phyloP scores from a whole-genome alignment of 2,888 invertebrate species.

The Conomelus anceps region DNA sequence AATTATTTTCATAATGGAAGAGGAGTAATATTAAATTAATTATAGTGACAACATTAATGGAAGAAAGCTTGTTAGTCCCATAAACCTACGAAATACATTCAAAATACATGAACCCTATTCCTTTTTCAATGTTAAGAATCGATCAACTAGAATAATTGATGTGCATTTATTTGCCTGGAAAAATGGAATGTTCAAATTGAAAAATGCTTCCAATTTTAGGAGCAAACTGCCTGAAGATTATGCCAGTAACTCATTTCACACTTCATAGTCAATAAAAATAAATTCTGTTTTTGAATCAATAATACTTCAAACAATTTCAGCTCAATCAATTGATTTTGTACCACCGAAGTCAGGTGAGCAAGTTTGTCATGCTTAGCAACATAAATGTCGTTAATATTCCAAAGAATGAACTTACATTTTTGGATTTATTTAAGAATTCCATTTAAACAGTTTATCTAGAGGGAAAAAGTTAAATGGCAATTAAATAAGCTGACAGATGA shows the following conservation, averaged over 20 bases:
- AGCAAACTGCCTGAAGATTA: background rate
- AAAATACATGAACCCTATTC: background rate
- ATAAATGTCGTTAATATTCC: background rate
- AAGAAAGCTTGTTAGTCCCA: background rate
- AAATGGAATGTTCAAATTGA: background rate
- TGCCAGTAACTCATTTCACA: background rate
- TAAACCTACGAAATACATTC: background rate
- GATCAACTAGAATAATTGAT: background rate
- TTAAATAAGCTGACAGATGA: background rate
- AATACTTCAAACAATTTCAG: background rate
- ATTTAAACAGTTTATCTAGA: too few relatives aligned
- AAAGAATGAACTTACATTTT: background rate
- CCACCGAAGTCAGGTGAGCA: background rate
- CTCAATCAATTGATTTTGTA: background rate
- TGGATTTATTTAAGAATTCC: background rate
- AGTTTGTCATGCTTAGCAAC: background rate
- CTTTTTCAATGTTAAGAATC: background rate
- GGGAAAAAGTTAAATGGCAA: background rate
- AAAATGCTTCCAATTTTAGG: background rate
- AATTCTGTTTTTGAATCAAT: background rate
- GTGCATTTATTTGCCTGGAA: background rate
- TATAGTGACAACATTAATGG: background rate
- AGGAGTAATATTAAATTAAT: background rate
- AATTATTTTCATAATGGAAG: background rate
- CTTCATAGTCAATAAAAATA: background rate